Evolutionary conservation across 2,113 vertebrate genomes (phyloP).

Genomic region (Emydura subglobosa): DNA sequence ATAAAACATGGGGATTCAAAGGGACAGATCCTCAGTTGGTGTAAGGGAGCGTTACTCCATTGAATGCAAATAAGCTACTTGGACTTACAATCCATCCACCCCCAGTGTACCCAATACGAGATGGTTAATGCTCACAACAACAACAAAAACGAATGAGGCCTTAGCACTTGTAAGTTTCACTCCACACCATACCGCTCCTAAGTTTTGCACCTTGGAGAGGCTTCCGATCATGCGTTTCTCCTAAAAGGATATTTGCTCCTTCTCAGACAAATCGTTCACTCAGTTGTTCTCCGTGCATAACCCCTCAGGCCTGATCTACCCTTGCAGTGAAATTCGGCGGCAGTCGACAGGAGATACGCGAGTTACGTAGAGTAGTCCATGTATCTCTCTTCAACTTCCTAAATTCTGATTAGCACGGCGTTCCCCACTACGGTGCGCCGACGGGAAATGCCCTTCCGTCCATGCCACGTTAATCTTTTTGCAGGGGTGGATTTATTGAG

Average conservation of each 20-base stretch:
- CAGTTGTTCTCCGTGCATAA: neutral
- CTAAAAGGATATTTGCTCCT: neutral
- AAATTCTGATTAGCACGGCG: too few species aligned
- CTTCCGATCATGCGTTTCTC: neutral
- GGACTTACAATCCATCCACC: neutral
- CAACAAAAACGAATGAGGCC: neutral
- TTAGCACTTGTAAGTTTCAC: neutral
- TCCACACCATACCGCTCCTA: neutral
- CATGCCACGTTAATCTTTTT: too few species aligned
- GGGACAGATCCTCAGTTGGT: neutral
- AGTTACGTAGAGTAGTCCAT: too few species aligned
- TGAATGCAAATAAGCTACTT: neutral
- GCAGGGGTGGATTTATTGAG: too few species aligned
- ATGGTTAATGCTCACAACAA: neutral
- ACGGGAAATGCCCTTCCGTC: too few species aligned
- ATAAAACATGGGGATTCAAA: neutral
- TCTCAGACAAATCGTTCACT: neutral
- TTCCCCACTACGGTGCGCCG: too few species aligned
- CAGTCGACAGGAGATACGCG: too few species aligned
- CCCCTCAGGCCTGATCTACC: neutral
- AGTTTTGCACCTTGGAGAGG: neutral
- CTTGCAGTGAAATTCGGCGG: too few species aligned
- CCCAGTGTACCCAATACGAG: neutral
- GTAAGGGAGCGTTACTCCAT: neutral
- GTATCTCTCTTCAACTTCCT: too few species aligned